Conservation (phyloP, 2,888 invertebrate genomes). For the Bombyx huttoni region DNA sequence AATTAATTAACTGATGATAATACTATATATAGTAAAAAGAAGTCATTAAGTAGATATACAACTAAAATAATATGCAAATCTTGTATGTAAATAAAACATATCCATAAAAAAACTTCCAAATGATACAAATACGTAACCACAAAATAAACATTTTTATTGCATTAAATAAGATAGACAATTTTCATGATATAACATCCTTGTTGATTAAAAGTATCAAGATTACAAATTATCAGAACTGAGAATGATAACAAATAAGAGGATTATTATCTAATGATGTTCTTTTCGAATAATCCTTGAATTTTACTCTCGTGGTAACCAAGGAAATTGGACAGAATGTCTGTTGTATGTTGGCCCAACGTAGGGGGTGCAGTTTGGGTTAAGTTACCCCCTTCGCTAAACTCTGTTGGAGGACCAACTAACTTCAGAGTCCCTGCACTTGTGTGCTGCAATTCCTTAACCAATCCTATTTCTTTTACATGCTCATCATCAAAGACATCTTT, state of each 20-base stretch:
- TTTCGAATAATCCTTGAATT: conserved; percentile 71
- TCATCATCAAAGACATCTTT: conserved; percentile 89
- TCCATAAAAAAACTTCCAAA: too few relatives aligned
- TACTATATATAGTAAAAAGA: too few relatives aligned
- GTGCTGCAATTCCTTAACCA: conserved; percentile 82
- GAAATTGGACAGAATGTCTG: conserved; percentile 77
- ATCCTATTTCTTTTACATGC: conserved; percentile 81
- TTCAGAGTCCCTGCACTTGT: conserved; percentile 79
- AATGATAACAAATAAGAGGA: background rate
- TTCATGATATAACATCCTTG: background rate
- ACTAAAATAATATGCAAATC: too few relatives aligned
- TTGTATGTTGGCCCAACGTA: conserved; percentile 89
- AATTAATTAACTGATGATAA: too few relatives aligned
- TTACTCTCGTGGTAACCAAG: conserved; percentile 75
- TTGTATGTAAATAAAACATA: too few relatives aligned
- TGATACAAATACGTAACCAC: too few relatives aligned
- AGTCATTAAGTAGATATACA: too few relatives aligned
- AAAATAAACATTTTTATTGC: too few relatives aligned
- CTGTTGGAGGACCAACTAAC: conserved; percentile 89
- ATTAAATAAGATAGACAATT: too few relatives aligned
- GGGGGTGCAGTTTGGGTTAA: conserved; percentile 84
- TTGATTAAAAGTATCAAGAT: conserved; percentile 2
- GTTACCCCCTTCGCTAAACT: conserved; percentile 82
- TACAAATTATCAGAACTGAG: conserved; percentile 1
- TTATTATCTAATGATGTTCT: conserved; percentile 36